Base-by-base conservation (phyloP, 2,113 vertebrate genomes). In the Pollachius pollachius region DNA sequence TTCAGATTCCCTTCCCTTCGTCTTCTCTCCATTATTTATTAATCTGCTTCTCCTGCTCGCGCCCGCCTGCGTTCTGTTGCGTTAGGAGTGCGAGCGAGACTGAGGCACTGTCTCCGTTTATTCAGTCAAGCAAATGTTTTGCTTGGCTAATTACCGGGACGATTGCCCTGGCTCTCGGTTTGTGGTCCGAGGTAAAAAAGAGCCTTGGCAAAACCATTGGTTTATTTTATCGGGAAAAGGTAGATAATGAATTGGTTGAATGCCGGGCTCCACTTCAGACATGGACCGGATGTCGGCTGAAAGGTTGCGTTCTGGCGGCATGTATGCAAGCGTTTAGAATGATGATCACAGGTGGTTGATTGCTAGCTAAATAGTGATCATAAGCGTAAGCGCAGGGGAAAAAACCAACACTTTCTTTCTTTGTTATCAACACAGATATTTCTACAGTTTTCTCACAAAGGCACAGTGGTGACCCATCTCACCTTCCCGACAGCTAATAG, bases 401-500 rank as follows among this genome's bases (percentile, higher is more conserved):
- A 25, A 62, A 5, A 16, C n/a, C n/a, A n/a, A 57, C 54, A n/a
- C 8, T 48, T 48, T 12, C 59, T 75, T 0, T 67, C 77, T 69
- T 64, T 34, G 48, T 62, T 58, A 52, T 75, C 56, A 72, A 48
- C 41, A 59, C 30, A 9, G 37, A 74, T 23, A 58, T 61, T 76
- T 71, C 41, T 30, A 17, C 16, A 18, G 58, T 71, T 77, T 70
- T 56, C 65, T 54, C 17, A 57, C n/a, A 57, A n/a, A n/a, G 23
- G 62, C 18, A 66, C 21, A 27, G 77, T 68, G 68, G 75, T 75
- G 79, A 87, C 81, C 81, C 60, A 60, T 1, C 5, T 76, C 75
- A 84, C 84, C 87, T 89, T 80, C 72, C 86, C 80, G 57, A 57
- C 34, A 79, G 84, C 79, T 79, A 83, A 83, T 71, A 67, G 72